Percentiles rank a stretch among this genome's conserved stretches.
Conservation (phyloP, 2,888 invertebrate species). For the Thyatira batis region DNA sequence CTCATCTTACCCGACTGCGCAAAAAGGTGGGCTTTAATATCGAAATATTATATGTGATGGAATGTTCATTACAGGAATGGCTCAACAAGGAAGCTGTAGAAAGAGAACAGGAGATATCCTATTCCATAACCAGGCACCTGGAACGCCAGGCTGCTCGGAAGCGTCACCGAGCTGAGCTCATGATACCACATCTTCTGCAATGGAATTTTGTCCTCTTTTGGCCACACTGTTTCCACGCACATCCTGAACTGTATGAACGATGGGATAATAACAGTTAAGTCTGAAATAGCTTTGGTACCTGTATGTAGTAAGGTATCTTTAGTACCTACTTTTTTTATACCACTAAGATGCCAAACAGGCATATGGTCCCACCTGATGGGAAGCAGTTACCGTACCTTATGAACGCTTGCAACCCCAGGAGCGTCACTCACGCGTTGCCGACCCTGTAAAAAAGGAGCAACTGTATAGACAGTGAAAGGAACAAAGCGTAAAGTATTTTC, state of each 20-base stretch:
- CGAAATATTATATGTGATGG: background rate
- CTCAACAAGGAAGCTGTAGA: slow-evolving; percentile 32
- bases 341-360: too few relatives aligned
- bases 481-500: too few relatives aligned
- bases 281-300: background rate
- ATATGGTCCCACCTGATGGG: too few relatives aligned
- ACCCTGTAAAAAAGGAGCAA: too few relatives aligned
- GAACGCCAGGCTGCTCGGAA: slow-evolving; percentile 61
- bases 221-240: slow-evolving; percentile 66
- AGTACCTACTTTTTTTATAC: too few relatives aligned
- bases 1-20: too few relatives aligned
- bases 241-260: slow-evolving; percentile 67
- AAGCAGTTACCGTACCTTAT: too few relatives aligned
- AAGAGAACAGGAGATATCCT: slow-evolving; percentile 28
- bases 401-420: too few relatives aligned
- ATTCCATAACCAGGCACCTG: slow-evolving; percentile 22
- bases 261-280: slow-evolving; percentile 67
- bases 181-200: slow-evolving; percentile 55
- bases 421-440: too few relatives aligned
- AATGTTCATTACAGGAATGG: slow-evolving; percentile 48
- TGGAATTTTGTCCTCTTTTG: slow-evolving; percentile 70
- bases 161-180: slow-evolving; percentile 61
- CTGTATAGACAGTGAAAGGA: too few relatives aligned
- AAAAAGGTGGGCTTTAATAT: too few relatives aligned
- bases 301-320: too few relatives aligned